Evolutionary conservation across 2,797 vertebrate species (phyloP).

Genomic region (Alca torda): DNA sequence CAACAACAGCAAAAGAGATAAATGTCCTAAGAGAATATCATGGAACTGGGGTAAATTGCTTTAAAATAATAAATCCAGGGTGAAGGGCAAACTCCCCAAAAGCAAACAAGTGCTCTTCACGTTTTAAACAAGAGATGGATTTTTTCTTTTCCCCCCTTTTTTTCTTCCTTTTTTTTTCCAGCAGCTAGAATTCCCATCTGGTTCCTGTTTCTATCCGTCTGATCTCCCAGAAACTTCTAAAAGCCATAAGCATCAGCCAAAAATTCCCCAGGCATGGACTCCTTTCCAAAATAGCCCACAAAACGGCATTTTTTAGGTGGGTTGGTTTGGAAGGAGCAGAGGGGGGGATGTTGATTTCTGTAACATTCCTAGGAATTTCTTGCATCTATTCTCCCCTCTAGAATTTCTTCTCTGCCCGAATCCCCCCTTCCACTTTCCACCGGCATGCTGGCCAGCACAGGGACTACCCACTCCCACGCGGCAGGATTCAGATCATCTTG

Average conservation of each 20-base stretch:
- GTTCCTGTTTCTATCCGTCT: slow-evolving; percentile 72
- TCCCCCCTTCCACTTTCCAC: background rate
- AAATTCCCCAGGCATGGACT: slow-evolving; percentile 68
- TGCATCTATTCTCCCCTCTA: slow-evolving; percentile 18
- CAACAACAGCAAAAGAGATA: slow-evolving; percentile 27
- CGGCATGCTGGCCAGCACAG: background rate
- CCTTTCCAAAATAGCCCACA: slow-evolving; percentile 71
- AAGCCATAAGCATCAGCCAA: slow-evolving; percentile 69
- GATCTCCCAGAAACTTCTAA: slow-evolving; percentile 73
- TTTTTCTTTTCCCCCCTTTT: background rate
- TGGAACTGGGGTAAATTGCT: slow-evolving; percentile 1
- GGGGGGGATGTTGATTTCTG: slow-evolving; percentile 57
- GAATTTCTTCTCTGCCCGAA: slow-evolving; percentile 10
- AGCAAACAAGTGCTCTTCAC: slow-evolving; percentile 61
- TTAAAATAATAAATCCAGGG: slow-evolving; percentile 28
- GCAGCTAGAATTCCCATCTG: slow-evolving; percentile 67
- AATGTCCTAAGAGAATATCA: slow-evolving; percentile 17
- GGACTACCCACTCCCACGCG: background rate
- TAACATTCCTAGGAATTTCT: slow-evolving; percentile 60
- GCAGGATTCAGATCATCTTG: background rate
- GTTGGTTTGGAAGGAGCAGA: slow-evolving; percentile 50
- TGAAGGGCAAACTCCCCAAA: slow-evolving; percentile 27
- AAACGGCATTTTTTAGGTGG: slow-evolving; percentile 70
- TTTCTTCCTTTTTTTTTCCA: slow-evolving; percentile 52
- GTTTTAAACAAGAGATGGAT: slow-evolving; percentile 35